Evolutionary conservation across 2,888 invertebrate genomes (phyloP).

Genomic region (Habrosyne pyritoides): DNA sequence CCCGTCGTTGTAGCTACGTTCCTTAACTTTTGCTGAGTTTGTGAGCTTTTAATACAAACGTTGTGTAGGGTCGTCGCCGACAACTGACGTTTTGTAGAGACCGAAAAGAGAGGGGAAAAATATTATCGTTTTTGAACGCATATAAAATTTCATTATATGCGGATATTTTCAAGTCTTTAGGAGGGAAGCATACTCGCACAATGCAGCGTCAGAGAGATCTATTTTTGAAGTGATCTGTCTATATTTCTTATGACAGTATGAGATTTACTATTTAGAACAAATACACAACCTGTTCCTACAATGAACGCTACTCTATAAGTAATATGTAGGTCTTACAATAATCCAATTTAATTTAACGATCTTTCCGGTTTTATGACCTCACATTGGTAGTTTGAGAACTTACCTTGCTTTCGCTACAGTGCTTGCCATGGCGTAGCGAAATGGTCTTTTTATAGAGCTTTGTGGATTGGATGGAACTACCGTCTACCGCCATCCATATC

Average conservation of each 20-base stretch:
- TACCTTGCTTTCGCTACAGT: slow-evolving; percentile 21
- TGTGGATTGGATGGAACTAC: slow-evolving; percentile 20
- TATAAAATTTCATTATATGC: too few relatives aligned
- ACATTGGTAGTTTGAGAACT: slow-evolving; percentile 13
- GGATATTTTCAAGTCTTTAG: too few relatives aligned
- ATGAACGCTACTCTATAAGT: background rate
- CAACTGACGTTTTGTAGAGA: slow-evolving; percentile 30
- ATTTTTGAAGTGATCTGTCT: too few relatives aligned
- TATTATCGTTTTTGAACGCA: too few relatives aligned
- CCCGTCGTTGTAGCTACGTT: slow-evolving; percentile 27
- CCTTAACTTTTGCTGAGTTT: slow-evolving; percentile 22
- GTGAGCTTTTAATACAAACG: slow-evolving; percentile 32
- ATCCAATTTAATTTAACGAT: slow-evolving; percentile 25
- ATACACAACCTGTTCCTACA: too few relatives aligned
- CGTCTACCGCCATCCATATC: background rate
- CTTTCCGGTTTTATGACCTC: slow-evolving; percentile 28
- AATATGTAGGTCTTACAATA: background rate
- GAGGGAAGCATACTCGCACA: too few relatives aligned
- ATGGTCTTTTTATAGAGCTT: slow-evolving; percentile 41
- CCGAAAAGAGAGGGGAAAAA: too few relatives aligned
- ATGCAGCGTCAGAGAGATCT: too few relatives aligned
- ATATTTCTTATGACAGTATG: too few relatives aligned
- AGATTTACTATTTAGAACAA: too few relatives aligned
- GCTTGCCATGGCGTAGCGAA: slow-evolving; percentile 29
- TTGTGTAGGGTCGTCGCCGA: slow-evolving; percentile 29